Conservation (phyloP, 2,797 vertebrate species). For the Epinephelus awoara region DNA sequence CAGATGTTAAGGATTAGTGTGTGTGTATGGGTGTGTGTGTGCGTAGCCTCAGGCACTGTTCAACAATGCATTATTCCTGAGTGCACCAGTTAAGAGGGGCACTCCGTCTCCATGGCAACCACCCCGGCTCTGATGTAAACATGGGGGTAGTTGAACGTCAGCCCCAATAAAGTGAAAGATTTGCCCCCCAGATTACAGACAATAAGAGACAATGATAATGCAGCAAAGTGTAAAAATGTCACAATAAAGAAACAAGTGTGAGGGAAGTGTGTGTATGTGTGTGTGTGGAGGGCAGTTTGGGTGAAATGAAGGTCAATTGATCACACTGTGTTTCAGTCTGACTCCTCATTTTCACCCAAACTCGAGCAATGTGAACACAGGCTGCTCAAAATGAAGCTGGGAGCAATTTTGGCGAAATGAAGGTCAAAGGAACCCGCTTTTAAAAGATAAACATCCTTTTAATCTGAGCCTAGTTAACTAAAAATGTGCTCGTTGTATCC, state of each 20-base stretch:
- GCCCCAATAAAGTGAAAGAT: conserved; percentile 67
- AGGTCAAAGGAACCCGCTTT: not conserved
- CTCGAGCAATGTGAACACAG: not conserved
- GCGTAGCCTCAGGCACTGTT: conserved; percentile 84
- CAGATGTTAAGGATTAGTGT: conserved; percentile 79
- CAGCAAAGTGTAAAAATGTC: not conserved
- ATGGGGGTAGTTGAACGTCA: conserved; percentile 78
- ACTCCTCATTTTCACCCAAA: conserved; percentile 27
- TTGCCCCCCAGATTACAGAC: conserved; percentile 51
- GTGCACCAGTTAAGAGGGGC: conserved; percentile 87
- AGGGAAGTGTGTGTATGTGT: not conserved
- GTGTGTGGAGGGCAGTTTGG: conserved; percentile 5
- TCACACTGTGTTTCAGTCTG: conserved; percentile 21
- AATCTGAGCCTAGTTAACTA: conserved; percentile 12
- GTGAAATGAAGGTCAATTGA: conserved; percentile 30
- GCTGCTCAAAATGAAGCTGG: not conserved
- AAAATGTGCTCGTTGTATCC: conserved; percentile 9
- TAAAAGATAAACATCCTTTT: conserved; percentile 21
- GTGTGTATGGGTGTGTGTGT: conserved; percentile 68
- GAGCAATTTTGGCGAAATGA: conserved; percentile 3
- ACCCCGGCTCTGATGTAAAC: conserved; percentile 81
- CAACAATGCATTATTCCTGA: conserved; percentile 88
- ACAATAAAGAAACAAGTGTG: not conserved
- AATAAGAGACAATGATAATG: conserved; percentile 37
- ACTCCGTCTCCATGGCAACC: conserved; percentile 85